Evolutionary conservation across 1,140 invertebrate genomes (phyloP).

Genomic region (Pseudomyrmex flavicornis): DNA sequence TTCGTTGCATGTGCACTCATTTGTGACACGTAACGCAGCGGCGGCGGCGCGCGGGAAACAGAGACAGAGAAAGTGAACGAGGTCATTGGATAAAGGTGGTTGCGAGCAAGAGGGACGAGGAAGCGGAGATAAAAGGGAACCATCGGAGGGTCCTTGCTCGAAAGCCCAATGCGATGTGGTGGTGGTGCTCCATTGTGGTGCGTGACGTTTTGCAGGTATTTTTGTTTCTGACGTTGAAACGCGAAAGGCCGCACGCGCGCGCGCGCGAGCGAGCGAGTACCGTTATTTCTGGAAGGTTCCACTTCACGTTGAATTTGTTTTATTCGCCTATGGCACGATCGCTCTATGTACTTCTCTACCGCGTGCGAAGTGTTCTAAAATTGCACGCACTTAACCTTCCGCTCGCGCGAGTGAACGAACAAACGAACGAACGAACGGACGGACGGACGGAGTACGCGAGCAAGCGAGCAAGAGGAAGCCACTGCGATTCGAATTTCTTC

Average conservation of each 20-base stretch:
- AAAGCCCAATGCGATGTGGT: neutral
- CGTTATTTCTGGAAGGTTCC: constrained; percentile 64
- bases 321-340: constrained; percentile 46
- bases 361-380: constrained; percentile 26
- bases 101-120: neutral
- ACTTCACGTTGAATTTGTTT: constrained; percentile 35
- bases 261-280: neutral
- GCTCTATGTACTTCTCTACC: neutral
- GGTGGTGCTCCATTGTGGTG: constrained; percentile 6
- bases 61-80: neutral
- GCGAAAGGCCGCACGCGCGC: neutral
- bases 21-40: constrained; percentile 15
- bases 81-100: neutral
- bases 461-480: neutral
- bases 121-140: neutral
- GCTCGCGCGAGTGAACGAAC: neutral
- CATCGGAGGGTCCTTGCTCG: neutral
- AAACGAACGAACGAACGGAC: neutral
- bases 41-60: neutral
- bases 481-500: neutral
- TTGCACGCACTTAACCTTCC: constrained; percentile 33
- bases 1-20: constrained; percentile 8
- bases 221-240: constrained; percentile 56
- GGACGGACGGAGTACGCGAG: neutral
- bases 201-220: constrained; percentile 50